Base-by-base conservation (phyloP, 2,797 vertebrate genomes). In the Aquila chrysaetos region DNA sequence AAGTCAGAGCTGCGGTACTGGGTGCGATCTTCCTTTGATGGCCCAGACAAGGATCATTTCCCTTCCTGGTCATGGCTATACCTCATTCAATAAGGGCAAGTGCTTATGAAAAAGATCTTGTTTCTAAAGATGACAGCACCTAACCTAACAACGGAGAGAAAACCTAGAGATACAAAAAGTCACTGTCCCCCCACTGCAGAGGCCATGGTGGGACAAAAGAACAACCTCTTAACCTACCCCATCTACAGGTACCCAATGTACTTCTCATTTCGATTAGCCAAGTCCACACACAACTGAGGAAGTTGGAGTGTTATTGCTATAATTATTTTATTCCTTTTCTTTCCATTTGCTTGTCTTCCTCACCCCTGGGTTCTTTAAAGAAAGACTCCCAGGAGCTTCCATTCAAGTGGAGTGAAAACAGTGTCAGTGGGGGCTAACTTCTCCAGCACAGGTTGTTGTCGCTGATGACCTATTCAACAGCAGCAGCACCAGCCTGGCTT, bases 361-460 rank as follows among this genome's bases (percentile, higher is more conserved):
- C 91, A 92, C 88, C 83, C 96, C 91, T 80, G 60, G 91, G 85
- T 63, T 97, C 93, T 90, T 90, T 68, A 92, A 94, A 96, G 95
- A 97, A 97, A 94, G 93, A 44, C 85, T 96, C 75, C 96, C 91
- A 83, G 94, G 96, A 93, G 94, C 18, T 92, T 83, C 83, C 82
- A 96, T 97, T 97, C 95, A 97, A 90, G 93, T 37, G 22, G 67
- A 75, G n/a, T 96, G 96, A 97, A 97, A 97, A 88, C 87, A 88
- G 70, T 88, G 90, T 82, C 97, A 94, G 96, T 97, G 93, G 96
- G 97, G 85, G 93, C 96, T 91, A 94, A 57, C 87, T 96, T 96
- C 63, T 53, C 78, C 88, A 41, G 96, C 92, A 94, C 56, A 46
- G 93, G 96, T 56, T 97, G 96, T 57, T 96, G 95, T 90, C 96